Conservation (phyloP, 2,113 vertebrate species). For the Catharus bicknelli region DNA sequence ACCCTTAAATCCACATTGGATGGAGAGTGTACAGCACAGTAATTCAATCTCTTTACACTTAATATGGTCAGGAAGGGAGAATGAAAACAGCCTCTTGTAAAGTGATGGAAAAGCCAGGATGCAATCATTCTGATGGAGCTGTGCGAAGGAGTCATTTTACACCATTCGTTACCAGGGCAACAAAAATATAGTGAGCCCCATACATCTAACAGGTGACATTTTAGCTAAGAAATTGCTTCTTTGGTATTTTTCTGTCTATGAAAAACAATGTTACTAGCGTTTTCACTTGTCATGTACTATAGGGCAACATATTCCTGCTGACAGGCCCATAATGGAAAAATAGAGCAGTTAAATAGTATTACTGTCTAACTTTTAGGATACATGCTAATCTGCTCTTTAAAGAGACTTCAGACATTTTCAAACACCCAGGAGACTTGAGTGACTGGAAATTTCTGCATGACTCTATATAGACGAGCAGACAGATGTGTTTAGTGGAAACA, state of each 20-base stretch:
- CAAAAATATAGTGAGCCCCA: conserved; percentile 83
- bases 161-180: conserved; percentile 85
- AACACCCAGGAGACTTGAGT: conserved; percentile 71
- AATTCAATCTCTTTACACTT: conserved; percentile 87
- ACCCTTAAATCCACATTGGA: conserved; percentile 84
- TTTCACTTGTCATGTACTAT: conserved; percentile 86
- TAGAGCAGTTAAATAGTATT: conserved; percentile 81
- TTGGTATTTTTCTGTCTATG: conserved; percentile 82
- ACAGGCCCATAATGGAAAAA: conserved; percentile 85
- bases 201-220: conserved; percentile 89
- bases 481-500: conserved; percentile 60
- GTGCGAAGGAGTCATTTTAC: conserved; percentile 88
- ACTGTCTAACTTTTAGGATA: conserved; percentile 80
- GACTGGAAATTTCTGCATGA: conserved; percentile 59
- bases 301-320: conserved; percentile 82
- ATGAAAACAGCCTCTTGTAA: conserved; percentile 89
- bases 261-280: conserved; percentile 85
- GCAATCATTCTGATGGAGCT: conserved; percentile 86
- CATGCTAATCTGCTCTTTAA: conserved; percentile 84
- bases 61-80: conserved; percentile 85
- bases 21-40: conserved; percentile 83
- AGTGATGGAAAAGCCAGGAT: conserved; percentile 87
- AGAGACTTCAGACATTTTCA: conserved; percentile 76
- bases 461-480: conserved; percentile 55
- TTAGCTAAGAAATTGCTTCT: conserved; percentile 87